Percentiles rank a stretch among this genome's conserved stretches.
Evolutionary conservation across 2,888 invertebrate species (phyloP).

Genomic region (Athrips mouffetella): DNA sequence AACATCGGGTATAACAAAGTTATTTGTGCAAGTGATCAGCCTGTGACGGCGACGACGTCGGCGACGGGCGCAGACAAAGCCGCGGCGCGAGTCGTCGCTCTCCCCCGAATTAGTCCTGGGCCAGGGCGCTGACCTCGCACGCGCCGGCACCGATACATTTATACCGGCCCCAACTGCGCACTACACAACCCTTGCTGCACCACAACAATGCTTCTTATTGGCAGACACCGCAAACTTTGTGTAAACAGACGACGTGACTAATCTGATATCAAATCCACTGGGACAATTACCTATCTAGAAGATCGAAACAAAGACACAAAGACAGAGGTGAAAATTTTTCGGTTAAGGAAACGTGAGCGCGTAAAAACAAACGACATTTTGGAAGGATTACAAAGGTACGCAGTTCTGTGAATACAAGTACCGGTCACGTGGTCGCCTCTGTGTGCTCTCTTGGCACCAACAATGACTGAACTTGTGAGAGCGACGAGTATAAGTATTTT

Average conservation of each 20-base stretch:
- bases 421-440: slow-evolving; percentile 31
- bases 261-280: slow-evolving; percentile 26
- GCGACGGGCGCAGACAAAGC: slow-evolving; percentile 67
- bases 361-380: slow-evolving; percentile 29
- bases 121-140: slow-evolving; percentile 70
- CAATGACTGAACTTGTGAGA: not conserved
- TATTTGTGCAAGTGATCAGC: slow-evolving; percentile 34
- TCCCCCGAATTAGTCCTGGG: slow-evolving; percentile 77
- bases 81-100: slow-evolving; percentile 69
- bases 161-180: slow-evolving; percentile 27
- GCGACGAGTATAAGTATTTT: not conserved
- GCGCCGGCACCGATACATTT: slow-evolving; percentile 37
- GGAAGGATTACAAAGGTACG: slow-evolving; percentile 25
- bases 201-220: slow-evolving; percentile 2
- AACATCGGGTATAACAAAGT: slow-evolving; percentile 46
- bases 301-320: slow-evolving; percentile 39
- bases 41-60: slow-evolving; percentile 33
- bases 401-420: slow-evolving; percentile 22
- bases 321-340: slow-evolving; percentile 36
- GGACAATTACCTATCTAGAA: slow-evolving; percentile 24
- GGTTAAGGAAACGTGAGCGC: slow-evolving; percentile 49
- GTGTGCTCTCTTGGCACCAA: not conserved
- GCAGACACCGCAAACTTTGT: slow-evolving; percentile 18
- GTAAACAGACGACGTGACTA: slow-evolving; percentile 31
- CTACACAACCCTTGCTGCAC: slow-evolving; percentile 9